A percentile compares a stretch with the other conserved stretches of the same genome.
These are phyloP conservation scores for Beroe ovata DNA, from an alignment of 37 sponge, comb jelly and placozoan species.

Conservation along the genomic window DNA sequence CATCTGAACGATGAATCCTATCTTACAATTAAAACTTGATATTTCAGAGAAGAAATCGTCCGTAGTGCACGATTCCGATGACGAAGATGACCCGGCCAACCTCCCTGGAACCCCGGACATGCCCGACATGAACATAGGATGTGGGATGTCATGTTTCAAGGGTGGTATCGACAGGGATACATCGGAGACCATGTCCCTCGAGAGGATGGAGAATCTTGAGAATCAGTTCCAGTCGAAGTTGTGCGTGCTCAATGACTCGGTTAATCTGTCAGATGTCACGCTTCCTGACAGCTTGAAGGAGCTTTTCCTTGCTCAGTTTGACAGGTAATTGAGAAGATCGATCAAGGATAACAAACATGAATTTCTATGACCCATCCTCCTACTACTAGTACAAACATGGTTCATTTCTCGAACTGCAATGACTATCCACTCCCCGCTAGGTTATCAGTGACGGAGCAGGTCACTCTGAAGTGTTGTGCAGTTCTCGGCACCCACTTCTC, in stretches of 20 bases:
- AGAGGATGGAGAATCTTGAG: neutral
- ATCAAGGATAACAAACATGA: no score
- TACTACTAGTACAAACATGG: no score
- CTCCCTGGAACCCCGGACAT: neutral
- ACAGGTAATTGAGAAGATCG: no score
- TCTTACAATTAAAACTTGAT: no score
- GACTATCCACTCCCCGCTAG: neutral
- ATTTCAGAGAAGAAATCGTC: neutral
- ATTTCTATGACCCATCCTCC: no score
- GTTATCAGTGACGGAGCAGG: slow-evolving; percentile 47
- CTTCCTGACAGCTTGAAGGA: slow-evolving; percentile 55
- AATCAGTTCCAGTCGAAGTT: slow-evolving; percentile 1
- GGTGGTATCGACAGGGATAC: neutral
- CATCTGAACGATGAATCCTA: no score
- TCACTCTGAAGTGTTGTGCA: slow-evolving; percentile 51
- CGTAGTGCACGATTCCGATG: neutral
- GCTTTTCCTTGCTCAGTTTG: slow-evolving; percentile 51
- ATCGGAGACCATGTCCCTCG: neutral
- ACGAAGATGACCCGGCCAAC: neutral
- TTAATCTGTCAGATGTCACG: slow-evolving; percentile 11
- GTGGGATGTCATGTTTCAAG: neutral
- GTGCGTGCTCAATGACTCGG: slow-evolving; percentile 37
- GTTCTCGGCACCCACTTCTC: slow-evolving; percentile 46
- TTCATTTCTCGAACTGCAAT: no score
- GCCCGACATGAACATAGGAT: neutral